Evolutionary conservation across 2,888 invertebrate genomes (phyloP).

Genomic region (Pyrgus malvae): DNA sequence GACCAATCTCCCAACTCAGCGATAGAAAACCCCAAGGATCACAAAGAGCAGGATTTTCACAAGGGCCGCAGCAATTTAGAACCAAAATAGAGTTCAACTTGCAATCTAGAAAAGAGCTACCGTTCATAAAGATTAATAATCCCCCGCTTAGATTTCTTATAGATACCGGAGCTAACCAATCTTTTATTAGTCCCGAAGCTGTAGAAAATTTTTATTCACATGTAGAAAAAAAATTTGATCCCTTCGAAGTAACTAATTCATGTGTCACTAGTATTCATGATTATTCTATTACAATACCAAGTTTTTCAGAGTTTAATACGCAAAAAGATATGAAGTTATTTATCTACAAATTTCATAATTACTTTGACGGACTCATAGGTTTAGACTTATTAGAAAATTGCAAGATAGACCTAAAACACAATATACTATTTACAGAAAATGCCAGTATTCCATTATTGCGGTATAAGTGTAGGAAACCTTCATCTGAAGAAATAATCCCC

Average conservation of each 20-base stretch:
- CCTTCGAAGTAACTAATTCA: conserved; percentile 22
- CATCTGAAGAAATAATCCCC: neutral
- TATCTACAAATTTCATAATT: conserved; percentile 18
- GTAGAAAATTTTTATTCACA: conserved; percentile 26
- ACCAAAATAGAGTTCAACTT: conserved; percentile 9
- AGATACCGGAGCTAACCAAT: conserved; percentile 31
- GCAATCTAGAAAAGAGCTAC: conserved; percentile 30
- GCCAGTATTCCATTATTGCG: conserved; percentile 24
- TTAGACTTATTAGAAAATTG: conserved; percentile 34
- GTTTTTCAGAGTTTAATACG: conserved; percentile 32
- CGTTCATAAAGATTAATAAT: conserved; percentile 33
- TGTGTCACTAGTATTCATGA: conserved; percentile 17
- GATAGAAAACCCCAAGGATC: no score
- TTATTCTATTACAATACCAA: conserved; percentile 38
- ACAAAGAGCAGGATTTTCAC: no score
- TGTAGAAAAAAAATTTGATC: conserved; percentile 3
- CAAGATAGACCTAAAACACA: conserved; percentile 34
- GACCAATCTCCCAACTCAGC: no score
- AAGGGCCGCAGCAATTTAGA: neutral
- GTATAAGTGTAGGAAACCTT: conserved; percentile 13
- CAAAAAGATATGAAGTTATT: conserved; percentile 12
- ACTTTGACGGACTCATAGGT: conserved; percentile 30
- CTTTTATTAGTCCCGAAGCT: conserved; percentile 36
- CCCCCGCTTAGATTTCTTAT: conserved; percentile 37
- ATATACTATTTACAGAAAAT: conserved; percentile 23